These are phyloP conservation scores for Podocnemis expansa DNA, from an alignment of 2,113 vertebrate species.

Conservation along the genomic window DNA sequence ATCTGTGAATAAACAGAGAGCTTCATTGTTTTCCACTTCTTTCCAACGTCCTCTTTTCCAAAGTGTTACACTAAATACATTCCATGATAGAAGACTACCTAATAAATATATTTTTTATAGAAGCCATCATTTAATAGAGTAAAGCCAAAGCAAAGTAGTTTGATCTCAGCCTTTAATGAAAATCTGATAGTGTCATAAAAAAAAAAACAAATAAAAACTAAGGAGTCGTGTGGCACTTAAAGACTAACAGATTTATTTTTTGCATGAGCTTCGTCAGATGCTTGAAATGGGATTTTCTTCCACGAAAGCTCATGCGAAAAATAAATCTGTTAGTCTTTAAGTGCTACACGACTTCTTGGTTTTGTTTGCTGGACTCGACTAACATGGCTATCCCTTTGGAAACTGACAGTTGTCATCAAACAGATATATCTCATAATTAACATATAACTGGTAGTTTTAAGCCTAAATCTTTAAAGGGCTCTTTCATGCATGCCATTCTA, in stretches of 20 bases:
- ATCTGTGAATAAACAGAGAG: conserved; percentile 35
- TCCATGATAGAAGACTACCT: neutral
- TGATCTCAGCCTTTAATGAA: conserved; percentile 53
- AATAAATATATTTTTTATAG: conserved; percentile 15
- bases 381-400: no score
- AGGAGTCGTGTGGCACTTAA: no score
- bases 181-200: neutral
- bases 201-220: no score
- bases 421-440: neutral
- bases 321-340: no score
- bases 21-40: conserved; percentile 36
- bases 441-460: conserved; percentile 26
- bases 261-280: no score
- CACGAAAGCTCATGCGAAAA: no score
- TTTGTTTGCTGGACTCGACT: no score
- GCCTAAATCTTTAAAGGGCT: conserved; percentile 24
- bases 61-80: neutral
- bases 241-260: no score
- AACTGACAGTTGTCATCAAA: neutral
- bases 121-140: conserved; percentile 25
- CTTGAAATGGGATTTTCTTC: no score
- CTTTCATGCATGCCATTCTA: neutral
- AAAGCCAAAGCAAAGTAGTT: conserved; percentile 51
- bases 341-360: no score
- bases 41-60: conserved; percentile 34